These are phyloP conservation scores for Acanthornis magna DNA, from an alignment of 2,797 vertebrate genomes.

Conservation along the genomic window DNA sequence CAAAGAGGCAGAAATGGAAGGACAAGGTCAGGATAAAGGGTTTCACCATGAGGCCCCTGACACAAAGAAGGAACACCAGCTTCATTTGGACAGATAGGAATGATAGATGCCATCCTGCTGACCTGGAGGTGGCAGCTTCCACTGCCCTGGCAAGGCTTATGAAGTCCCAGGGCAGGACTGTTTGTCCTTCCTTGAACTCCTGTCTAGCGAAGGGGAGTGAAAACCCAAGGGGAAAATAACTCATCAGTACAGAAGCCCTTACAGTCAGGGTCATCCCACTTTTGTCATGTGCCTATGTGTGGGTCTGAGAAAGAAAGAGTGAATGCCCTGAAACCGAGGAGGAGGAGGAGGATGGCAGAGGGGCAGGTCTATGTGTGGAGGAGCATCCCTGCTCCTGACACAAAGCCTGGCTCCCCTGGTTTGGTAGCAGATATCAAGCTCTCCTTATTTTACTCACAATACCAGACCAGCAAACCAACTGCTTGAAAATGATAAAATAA, in stretches of 20 bases:
- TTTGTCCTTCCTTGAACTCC: background rate
- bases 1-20: background rate
- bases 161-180: background rate
- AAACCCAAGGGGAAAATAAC: background rate
- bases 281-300: background rate
- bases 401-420: background rate
- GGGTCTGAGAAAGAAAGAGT: background rate
- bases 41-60: background rate
- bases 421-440: background rate
- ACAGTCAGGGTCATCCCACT: background rate
- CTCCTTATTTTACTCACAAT: background rate
- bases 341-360: background rate
- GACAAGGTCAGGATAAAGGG: background rate
- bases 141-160: background rate
- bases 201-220: background rate
- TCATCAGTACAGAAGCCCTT: background rate
- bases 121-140: background rate
- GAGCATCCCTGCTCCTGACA: background rate
- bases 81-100: background rate
- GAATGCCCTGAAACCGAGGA: fast-evolving
- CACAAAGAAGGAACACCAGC: background rate
- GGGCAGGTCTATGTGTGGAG: background rate
- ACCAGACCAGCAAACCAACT: background rate
- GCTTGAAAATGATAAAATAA: background rate
- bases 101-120: background rate